Conservation (phyloP, 1,140 invertebrate genomes). For the Myzus persicae region DNA sequence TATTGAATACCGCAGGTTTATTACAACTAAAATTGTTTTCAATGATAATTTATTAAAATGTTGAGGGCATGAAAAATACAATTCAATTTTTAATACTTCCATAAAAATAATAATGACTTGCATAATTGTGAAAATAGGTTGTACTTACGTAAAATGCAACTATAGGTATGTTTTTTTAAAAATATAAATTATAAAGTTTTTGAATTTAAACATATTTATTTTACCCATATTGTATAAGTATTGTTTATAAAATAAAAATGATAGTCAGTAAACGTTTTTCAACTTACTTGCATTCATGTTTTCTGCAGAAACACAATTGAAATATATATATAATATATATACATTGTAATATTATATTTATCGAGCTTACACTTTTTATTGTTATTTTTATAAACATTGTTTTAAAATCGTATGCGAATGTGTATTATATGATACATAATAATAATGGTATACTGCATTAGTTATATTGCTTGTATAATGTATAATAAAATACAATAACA, state of each 20-base stretch:
- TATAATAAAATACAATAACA: not conserved
- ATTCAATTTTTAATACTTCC: not conserved
- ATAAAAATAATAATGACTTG: not conserved
- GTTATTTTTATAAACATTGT: not conserved
- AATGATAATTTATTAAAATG: no score
- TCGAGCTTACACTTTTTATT: not conserved
- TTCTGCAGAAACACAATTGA: not conserved
- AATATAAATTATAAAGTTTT: not conserved
- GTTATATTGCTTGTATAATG: not conserved
- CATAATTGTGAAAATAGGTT: not conserved
- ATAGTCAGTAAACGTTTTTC: not conserved
- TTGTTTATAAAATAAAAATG: not conserved
- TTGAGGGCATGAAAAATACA: no score
- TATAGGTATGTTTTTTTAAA: not conserved
- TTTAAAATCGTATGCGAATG: not conserved
- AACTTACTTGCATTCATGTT: not conserved
- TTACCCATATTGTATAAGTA: not conserved
- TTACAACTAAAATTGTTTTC: no score
- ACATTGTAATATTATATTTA: not conserved
- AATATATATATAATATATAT: not conserved
- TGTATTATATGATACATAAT: not conserved
- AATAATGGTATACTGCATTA: not conserved
- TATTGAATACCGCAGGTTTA: no score
- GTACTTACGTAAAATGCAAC: not conserved
- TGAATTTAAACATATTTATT: not conserved